Percentiles rank a stretch among this genome's conserved stretches.
phyloP scores from a whole-genome alignment of 2,113 vertebrate species.

The Chaetodon auriga region DNA sequence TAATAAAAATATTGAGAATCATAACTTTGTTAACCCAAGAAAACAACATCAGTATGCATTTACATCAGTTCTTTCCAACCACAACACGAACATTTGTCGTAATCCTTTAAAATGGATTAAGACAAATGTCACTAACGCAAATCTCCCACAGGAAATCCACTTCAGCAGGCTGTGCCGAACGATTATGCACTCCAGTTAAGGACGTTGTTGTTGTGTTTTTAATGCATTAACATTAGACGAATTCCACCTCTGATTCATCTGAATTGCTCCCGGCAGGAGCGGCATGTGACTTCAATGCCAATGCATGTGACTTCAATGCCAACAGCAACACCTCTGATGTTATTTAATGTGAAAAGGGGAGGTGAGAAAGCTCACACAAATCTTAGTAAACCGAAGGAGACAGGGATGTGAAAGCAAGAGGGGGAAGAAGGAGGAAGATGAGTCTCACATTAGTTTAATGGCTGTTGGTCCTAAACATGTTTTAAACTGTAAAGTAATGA shows the following conservation, averaged over 20 bases:
- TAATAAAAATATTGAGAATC: neutral
- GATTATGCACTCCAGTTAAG: conserved; percentile 5
- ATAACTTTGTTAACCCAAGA: neutral
- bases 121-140: neutral
- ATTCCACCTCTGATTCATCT: conserved; percentile 37
- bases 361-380: conserved; percentile 21
- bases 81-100: neutral
- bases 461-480: conserved; percentile 3
- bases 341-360: conserved; percentile 38
- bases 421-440: neutral
- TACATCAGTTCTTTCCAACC: neutral
- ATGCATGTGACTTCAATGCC: conserved; percentile 31
- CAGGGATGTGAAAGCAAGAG: neutral
- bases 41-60: neutral
- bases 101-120: too few relatives aligned
- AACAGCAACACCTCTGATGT: conserved; percentile 59
- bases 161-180: conserved; percentile 13
- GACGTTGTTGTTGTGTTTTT: conserved; percentile 25
- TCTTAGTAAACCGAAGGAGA: conserved; percentile 23
- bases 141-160: conserved; percentile 29
- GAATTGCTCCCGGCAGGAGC: conserved; percentile 1
- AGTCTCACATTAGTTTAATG: conserved; percentile 42
- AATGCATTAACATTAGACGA: conserved; percentile 16
- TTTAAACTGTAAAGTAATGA: conserved; percentile 22
- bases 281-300: conserved; percentile 21